phyloP scores from a whole-genome alignment of 2,888 invertebrate species.

The Agriotes lineatus region DNA sequence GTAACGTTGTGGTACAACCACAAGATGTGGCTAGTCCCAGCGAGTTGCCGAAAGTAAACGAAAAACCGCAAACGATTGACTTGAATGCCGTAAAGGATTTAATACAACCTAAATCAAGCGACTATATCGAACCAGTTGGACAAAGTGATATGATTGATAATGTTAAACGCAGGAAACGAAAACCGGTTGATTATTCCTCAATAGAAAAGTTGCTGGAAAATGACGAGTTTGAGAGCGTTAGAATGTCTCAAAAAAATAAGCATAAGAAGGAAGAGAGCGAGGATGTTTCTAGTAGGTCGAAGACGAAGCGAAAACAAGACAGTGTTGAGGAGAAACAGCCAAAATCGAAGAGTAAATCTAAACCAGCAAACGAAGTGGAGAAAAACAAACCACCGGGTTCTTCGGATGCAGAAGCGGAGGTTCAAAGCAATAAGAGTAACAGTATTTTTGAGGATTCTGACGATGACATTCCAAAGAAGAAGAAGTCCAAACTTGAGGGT shows the following conservation, averaged over 20 bases:
- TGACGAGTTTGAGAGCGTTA: slow-evolving; percentile 5
- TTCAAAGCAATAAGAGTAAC: neutral
- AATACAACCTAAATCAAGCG: neutral
- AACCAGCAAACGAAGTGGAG: neutral
- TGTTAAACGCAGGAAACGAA: slow-evolving; percentile 33
- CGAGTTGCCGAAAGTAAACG: neutral
- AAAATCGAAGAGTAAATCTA: slow-evolving; percentile 4
- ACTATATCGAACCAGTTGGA: neutral
- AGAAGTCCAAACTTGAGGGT: slow-evolving; percentile 16
- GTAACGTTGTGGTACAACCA: too few relatives aligned
- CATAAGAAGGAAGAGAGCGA: slow-evolving; percentile 19
- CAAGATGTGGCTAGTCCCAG: neutral
- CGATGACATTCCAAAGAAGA: slow-evolving; percentile 24
- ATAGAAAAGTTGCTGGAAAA: slow-evolving; percentile 24
- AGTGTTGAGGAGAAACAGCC: slow-evolving; percentile 11
- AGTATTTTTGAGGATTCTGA: slow-evolving; percentile 30
- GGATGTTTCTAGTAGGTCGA: neutral
- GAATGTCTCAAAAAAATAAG: slow-evolving; percentile 1
- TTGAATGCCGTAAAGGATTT: neutral
- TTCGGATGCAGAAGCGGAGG: neutral
- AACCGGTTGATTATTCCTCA: slow-evolving; percentile 37
- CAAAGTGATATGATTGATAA: slow-evolving; percentile 37
- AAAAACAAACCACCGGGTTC: neutral
- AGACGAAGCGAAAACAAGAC: slow-evolving; percentile 24
- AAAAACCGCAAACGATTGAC: neutral